Evolutionary conservation across 2,797 vertebrate species (phyloP).

Genomic region (Propithecus deckenii): DNA sequence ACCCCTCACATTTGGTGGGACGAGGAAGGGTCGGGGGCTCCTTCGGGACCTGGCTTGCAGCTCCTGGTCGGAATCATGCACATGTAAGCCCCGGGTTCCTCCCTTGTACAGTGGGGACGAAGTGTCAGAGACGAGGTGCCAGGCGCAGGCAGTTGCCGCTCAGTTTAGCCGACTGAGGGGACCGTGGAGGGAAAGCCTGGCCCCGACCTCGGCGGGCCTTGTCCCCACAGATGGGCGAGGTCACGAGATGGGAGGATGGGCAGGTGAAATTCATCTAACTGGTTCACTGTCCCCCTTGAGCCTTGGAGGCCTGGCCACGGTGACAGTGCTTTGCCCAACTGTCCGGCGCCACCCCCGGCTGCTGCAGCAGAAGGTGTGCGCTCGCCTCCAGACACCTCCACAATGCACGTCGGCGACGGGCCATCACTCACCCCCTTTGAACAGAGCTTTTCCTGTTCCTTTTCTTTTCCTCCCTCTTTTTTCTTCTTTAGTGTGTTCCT

Average conservation of each 20-base stretch:
- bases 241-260: not conserved
- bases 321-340: not conserved
- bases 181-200: too few relatives aligned
- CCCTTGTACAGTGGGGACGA: fast-evolving
- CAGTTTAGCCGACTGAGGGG: not conserved
- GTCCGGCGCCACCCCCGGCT: fast-evolving
- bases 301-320: not conserved
- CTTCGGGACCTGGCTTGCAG: not conserved
- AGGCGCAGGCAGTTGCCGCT: not conserved
- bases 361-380: too few relatives aligned
- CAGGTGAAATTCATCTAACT: not conserved
- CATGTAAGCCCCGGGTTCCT: fast-evolving
- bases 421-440: conserved; percentile 29
- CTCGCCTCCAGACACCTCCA: not conserved
- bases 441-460: fast-evolving
- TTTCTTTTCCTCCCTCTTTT: not conserved
- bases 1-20: not conserved
- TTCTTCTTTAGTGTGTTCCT: conserved; percentile 49
- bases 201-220: not conserved
- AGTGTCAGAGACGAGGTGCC: fast-evolving
- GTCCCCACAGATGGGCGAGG: not conserved
- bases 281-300: too few relatives aligned
- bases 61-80: fast-evolving
- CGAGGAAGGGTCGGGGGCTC: not conserved
- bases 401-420: not conserved